Percentiles rank a stretch among this genome's conserved stretches.
phyloP scores from a whole-genome alignment of 2,113 vertebrate species.

The Microcebus griseorufus region DNA sequence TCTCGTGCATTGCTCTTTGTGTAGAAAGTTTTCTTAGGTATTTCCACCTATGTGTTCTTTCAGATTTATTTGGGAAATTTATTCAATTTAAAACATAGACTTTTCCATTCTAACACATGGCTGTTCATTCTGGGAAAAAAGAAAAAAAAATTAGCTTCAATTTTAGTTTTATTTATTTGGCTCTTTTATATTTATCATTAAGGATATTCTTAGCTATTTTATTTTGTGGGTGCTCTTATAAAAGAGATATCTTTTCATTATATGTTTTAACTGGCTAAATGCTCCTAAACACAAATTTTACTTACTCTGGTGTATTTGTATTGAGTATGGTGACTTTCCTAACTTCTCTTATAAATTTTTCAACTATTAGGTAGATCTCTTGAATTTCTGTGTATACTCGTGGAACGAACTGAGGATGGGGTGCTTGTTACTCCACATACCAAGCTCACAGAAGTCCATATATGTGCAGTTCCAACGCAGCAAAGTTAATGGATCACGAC shows the following conservation, averaged over 20 bases:
- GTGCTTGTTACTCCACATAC: fast-evolving
- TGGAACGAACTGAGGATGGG: no score
- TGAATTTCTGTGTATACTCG: background rate
- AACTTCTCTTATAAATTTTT: background rate
- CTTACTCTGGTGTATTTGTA: background rate
- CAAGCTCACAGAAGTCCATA: fast-evolving
- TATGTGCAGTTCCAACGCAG: background rate
- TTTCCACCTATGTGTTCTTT: background rate
- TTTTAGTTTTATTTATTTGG: background rate
- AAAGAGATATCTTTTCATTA: background rate
- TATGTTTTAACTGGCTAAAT: background rate
- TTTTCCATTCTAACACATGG: background rate
- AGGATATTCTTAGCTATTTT: background rate
- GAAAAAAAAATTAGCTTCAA: background rate
- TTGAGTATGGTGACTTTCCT: background rate
- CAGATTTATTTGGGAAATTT: background rate
- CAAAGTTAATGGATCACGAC: fast-evolving
- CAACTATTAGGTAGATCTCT: no score
- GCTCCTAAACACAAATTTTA: no score
- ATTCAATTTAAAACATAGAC: background rate
- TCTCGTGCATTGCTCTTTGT: background rate
- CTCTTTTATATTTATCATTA: background rate
- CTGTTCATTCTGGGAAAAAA: background rate
- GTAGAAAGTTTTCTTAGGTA: background rate
- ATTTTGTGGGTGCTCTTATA: background rate